These are phyloP conservation scores for Myzus persicae DNA, from an alignment of 1,140 invertebrate genomes.

Conservation along the genomic window DNA sequence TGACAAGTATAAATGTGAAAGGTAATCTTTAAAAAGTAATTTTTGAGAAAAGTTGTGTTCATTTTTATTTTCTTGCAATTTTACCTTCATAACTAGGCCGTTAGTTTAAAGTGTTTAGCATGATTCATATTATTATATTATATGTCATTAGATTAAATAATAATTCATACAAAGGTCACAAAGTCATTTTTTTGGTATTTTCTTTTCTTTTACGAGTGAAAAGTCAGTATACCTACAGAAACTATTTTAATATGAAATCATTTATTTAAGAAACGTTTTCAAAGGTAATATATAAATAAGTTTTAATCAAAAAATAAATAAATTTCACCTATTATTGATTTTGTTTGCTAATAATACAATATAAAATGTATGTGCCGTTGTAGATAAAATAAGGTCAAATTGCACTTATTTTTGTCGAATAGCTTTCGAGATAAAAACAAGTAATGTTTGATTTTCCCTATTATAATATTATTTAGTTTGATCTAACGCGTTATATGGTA, in stretches of 20 bases:
- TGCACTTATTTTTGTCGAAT: neutral
- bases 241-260: neutral
- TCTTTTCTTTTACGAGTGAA: neutral
- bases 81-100: neutral
- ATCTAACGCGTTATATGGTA: neutral
- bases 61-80: neutral
- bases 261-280: neutral
- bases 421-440: neutral
- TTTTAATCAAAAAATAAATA: neutral
- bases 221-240: neutral
- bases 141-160: neutral
- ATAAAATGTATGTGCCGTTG: neutral
- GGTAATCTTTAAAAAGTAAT: neutral
- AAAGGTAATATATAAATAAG: too few species aligned
- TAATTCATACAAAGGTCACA: neutral
- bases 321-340: neutral
- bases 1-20: neutral
- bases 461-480: too few species aligned
- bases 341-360: neutral
- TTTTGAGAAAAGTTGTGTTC: neutral
- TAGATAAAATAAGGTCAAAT: neutral
- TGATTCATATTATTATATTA: neutral
- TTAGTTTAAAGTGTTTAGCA: neutral
- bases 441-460: too few species aligned
- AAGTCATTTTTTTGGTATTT: neutral